Evolutionary conservation across 2,113 vertebrate species (phyloP).

Genomic region (Camelus bactrianus): DNA sequence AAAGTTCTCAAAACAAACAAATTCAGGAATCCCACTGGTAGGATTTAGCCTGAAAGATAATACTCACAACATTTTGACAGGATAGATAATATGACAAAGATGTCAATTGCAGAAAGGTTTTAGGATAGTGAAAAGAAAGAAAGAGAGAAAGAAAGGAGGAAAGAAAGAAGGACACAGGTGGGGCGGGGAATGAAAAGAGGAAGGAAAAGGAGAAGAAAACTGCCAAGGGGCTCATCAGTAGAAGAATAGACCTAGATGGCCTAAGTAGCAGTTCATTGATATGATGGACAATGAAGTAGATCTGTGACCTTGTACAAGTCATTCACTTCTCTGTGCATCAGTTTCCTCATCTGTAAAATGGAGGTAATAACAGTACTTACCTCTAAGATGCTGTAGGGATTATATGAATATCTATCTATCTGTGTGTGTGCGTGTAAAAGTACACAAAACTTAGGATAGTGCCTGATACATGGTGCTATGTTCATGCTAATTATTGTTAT

Average conservation of each 20-base stretch:
- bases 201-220: neutral
- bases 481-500: conserved; percentile 13
- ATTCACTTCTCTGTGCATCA: neutral
- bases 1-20: conserved; percentile 55
- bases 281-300: neutral
- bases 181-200: neutral
- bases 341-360: conserved; percentile 37
- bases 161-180: no score
- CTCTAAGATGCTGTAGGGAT: neutral
- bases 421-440: neutral
- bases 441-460: conserved; percentile 17
- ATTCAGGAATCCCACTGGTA: neutral
- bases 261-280: neutral
- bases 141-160: neutral
- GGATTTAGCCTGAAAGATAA: conserved; percentile 15
- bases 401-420: neutral
- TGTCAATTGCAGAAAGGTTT: conserved; percentile 7
- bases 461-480: neutral
- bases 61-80: conserved; percentile 21
- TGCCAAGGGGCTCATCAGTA: neutral
- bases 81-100: neutral
- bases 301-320: neutral
- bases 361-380: conserved; percentile 12
- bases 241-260: neutral
- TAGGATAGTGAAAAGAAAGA: neutral